Evolutionary conservation across 2,797 vertebrate genomes (phyloP).

Genomic region (Syncerus caffer): DNA sequence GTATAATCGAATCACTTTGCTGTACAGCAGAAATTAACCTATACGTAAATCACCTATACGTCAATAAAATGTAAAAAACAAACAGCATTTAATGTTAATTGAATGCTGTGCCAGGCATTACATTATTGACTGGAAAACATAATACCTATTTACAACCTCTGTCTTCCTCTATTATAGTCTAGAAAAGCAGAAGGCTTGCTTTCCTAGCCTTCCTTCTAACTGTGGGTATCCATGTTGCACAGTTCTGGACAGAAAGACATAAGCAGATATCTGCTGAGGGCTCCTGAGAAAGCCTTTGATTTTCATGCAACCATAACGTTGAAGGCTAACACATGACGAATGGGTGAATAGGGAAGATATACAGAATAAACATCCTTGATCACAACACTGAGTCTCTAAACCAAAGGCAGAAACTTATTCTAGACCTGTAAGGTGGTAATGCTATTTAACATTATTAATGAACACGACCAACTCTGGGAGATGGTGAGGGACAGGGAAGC

Average conservation of each 20-base stretch:
- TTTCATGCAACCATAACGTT: not conserved
- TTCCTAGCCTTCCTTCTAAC: not conserved
- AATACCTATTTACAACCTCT: not conserved
- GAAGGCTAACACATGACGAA: not conserved
- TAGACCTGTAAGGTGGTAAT: not conserved
- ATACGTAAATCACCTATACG: not conserved
- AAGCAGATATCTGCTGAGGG: not conserved
- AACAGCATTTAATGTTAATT: not conserved
- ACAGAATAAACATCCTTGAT: not conserved
- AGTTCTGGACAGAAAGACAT: not conserved
- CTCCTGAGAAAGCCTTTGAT: not conserved
- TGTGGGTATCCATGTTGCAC: not conserved
- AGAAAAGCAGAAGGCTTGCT: not conserved
- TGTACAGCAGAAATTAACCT: not conserved
- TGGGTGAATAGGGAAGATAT: not conserved
- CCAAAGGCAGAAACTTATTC: constrained; percentile 10
- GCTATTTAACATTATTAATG: not conserved
- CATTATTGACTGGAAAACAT: not conserved
- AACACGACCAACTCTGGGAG: not conserved
- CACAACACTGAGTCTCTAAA: not conserved
- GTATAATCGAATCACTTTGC: not conserved
- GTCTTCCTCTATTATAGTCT: not conserved
- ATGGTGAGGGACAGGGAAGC: not conserved
- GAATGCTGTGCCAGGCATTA: not conserved
- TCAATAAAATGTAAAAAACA: not conserved